Conservation (phyloP, 2,113 vertebrate species). For the Rousettus leschenaultii region DNA sequence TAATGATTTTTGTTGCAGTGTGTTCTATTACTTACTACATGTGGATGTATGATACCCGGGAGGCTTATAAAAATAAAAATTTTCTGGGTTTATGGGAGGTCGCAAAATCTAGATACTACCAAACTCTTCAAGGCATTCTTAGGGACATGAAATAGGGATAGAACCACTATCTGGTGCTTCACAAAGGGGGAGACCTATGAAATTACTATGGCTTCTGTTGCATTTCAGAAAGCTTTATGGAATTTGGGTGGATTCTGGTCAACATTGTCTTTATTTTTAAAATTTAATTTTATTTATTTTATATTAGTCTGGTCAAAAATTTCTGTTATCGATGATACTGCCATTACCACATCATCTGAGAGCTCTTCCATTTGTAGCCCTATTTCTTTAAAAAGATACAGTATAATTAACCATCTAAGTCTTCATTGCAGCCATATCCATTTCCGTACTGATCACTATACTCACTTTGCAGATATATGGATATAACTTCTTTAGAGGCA, state of each 20-base stretch:
- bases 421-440: neutral
- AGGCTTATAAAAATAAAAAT: neutral
- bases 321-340: neutral
- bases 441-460: neutral
- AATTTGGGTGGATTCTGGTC: neutral
- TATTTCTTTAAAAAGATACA: neutral
- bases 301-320: neutral
- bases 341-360: neutral
- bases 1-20: neutral
- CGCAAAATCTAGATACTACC: neutral
- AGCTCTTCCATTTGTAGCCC: neutral
- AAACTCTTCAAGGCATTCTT: neutral
- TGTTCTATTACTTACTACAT: neutral
- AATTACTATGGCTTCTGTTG: neutral
- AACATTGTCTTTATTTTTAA: neutral
- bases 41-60: neutral
- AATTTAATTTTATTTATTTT: too few species aligned
- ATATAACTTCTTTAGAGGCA: neutral
- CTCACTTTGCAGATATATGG: neutral
- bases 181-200: neutral
- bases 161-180: neutral
- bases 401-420: neutral
- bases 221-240: neutral
- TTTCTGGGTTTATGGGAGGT: neutral
- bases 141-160: neutral